Conservation (phyloP, 2,888 invertebrate species). For the Spodoptera exigua region DNA sequence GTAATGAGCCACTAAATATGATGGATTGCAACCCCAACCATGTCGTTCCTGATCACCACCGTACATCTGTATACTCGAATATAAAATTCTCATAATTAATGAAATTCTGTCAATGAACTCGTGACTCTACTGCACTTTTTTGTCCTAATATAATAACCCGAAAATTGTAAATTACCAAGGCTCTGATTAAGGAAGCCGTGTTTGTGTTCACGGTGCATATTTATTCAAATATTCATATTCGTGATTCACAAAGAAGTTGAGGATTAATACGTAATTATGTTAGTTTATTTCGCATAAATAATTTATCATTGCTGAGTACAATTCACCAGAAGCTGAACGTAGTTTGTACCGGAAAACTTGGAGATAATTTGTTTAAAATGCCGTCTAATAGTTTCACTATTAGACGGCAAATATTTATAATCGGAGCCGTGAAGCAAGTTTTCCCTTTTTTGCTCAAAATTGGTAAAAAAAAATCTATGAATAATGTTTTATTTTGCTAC, state of each 20-base stretch:
- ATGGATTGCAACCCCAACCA: constrained; percentile 65
- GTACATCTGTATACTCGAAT: constrained; percentile 27
- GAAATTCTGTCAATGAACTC: constrained; percentile 54
- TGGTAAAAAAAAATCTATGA: too few relatives aligned
- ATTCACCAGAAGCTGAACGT: constrained; percentile 61
- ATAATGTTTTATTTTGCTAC: neutral
- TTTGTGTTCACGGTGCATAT: constrained; percentile 62
- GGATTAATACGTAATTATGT: constrained; percentile 58
- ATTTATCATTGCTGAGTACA: constrained; percentile 51
- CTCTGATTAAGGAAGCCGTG: constrained; percentile 63
- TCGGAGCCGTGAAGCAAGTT: constrained; percentile 7
- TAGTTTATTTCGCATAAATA: constrained; percentile 53
- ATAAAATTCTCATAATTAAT: constrained; percentile 46
- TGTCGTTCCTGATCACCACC: constrained; percentile 14
- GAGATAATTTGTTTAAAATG: constrained; percentile 46
- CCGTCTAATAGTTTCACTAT: too few relatives aligned
- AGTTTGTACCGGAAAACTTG: constrained; percentile 58
- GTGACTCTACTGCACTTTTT: constrained; percentile 54
- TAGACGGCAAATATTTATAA: constrained; percentile 29
- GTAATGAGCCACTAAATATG: constrained; percentile 71
- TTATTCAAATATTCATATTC: constrained; percentile 61
- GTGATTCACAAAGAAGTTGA: constrained; percentile 61
- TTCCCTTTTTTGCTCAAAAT: neutral
- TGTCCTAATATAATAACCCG: constrained; percentile 46
- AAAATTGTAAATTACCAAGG: constrained; percentile 63